These are phyloP conservation scores for Mungos mungo DNA, from an alignment of 2,113 vertebrate species.

Conservation along the genomic window DNA sequence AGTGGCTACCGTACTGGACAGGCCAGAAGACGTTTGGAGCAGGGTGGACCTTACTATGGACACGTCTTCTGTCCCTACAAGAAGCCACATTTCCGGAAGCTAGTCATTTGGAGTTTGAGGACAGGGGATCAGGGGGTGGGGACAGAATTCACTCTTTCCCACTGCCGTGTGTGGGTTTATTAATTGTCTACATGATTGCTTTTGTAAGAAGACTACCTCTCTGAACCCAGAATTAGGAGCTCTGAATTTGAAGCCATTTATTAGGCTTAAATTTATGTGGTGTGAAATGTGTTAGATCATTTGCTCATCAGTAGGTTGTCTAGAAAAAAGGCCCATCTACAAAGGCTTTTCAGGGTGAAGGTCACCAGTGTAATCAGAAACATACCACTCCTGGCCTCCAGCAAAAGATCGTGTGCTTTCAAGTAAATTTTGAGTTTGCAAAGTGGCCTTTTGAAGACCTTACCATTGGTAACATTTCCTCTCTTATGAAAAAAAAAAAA, in stretches of 20 bases:
- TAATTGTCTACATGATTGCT: conserved; percentile 80
- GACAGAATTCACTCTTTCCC: neutral
- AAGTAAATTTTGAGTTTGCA: conserved; percentile 83
- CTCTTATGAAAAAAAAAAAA: conserved; percentile 78
- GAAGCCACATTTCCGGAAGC: neutral
- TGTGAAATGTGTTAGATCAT: conserved; percentile 92
- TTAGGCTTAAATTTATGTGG: conserved; percentile 90
- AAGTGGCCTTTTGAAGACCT: conserved; percentile 84
- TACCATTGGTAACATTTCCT: conserved; percentile 80
- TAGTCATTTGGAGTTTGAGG: neutral
- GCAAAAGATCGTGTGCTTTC: conserved; percentile 85
- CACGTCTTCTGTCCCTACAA: neutral
- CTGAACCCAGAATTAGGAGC: conserved; percentile 82
- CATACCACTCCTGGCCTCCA: conserved; percentile 85
- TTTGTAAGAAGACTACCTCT: conserved; percentile 80
- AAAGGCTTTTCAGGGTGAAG: conserved; percentile 88
- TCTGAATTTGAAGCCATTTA: conserved; percentile 85
- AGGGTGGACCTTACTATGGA: neutral
- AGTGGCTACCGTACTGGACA: neutral
- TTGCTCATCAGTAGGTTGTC: conserved; percentile 88
- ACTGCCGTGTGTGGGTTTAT: conserved; percentile 69
- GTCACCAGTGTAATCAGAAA: conserved; percentile 90
- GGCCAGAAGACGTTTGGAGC: neutral
- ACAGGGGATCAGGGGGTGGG: rapidly evolving
- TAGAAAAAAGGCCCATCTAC: conserved; percentile 88